phyloP scores from a whole-genome alignment of 53 echinoderm and acorn worm genomes.

The Temnopleurus reevesii region DNA sequence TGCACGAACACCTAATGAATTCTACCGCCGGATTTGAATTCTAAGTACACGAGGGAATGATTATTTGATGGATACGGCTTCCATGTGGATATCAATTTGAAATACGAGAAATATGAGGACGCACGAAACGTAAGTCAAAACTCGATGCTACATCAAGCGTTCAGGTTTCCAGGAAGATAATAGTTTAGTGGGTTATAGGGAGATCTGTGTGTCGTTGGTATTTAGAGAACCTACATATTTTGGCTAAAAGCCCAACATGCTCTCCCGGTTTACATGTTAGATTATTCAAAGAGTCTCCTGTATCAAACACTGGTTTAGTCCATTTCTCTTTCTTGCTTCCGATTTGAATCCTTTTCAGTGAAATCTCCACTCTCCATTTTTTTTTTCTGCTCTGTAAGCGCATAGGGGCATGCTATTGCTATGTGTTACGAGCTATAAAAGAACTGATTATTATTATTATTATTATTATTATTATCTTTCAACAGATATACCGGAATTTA shows the following conservation, averaged over 20 bases:
- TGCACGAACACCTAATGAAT: background rate
- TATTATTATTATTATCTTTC: too few relatives aligned
- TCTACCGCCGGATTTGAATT: background rate
- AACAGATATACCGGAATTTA: too few relatives aligned
- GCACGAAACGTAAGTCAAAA: background rate
- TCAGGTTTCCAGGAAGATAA: background rate
- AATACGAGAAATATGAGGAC: slow-evolving; percentile 11
- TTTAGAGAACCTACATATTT: slow-evolving; percentile 31
- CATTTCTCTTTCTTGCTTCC: background rate
- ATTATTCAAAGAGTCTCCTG: background rate
- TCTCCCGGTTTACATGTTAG: background rate
- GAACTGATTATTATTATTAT: too few relatives aligned
- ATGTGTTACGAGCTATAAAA: too few relatives aligned
- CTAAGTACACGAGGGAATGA: background rate
- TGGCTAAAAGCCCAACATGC: slow-evolving; percentile 26
- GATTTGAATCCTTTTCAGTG: too few relatives aligned
- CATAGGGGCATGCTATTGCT: too few relatives aligned
- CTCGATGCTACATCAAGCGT: background rate
- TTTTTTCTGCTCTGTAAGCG: too few relatives aligned
- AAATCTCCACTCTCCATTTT: too few relatives aligned
- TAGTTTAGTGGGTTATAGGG: background rate
- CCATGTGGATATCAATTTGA: slow-evolving; percentile 3
- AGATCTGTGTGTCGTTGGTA: background rate
- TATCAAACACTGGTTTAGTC: background rate
- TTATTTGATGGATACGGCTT: slow-evolving; percentile 6